Percentiles rank a stretch among this genome's conserved stretches.
phyloP scores from a whole-genome alignment of 2,113 vertebrate species.

The Oplegnathus fasciatus region DNA sequence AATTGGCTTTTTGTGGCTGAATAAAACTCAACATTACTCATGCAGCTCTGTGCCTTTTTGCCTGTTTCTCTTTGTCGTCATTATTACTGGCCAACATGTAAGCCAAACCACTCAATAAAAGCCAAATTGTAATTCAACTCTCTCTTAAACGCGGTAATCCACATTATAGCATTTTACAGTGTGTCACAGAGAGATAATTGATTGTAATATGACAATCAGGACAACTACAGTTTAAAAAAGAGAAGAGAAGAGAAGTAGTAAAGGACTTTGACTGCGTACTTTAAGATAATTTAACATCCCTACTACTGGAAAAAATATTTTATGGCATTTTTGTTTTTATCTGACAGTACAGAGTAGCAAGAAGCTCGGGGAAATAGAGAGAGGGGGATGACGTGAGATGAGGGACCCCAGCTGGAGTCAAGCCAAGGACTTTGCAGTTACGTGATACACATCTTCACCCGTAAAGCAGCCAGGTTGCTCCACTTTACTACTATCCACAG shows the following conservation, averaged over 20 bases:
- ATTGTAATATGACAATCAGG: not conserved
- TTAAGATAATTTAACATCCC: not conserved
- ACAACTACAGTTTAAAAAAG: not conserved
- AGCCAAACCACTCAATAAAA: conserved; percentile 34
- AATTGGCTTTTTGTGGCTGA: conserved; percentile 12
- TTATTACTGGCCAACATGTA: conserved; percentile 1
- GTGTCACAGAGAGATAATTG: not conserved
- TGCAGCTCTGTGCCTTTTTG: conserved; percentile 20
- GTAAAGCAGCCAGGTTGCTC: not conserved
- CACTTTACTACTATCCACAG: not conserved
- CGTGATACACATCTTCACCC: not conserved
- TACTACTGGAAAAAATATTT: not conserved
- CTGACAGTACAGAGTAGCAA: not conserved
- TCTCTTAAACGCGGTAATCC: conserved; percentile 12
- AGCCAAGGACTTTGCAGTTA: conserved; percentile 8
- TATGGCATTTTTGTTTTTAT: conserved; percentile 5
- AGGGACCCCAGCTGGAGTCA: conserved; percentile 27
- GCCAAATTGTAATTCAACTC: conserved; percentile 25
- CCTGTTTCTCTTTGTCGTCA: conserved; percentile 26
- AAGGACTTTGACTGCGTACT: not conserved
- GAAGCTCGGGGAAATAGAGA: not conserved
- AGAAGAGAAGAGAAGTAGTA: not conserved
- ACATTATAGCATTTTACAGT: not conserved
- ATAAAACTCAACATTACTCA: conserved; percentile 10
- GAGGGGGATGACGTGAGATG: not conserved